phyloP scores from a whole-genome alignment of 2,888 invertebrate genomes.

The Trachelus tabidus region DNA sequence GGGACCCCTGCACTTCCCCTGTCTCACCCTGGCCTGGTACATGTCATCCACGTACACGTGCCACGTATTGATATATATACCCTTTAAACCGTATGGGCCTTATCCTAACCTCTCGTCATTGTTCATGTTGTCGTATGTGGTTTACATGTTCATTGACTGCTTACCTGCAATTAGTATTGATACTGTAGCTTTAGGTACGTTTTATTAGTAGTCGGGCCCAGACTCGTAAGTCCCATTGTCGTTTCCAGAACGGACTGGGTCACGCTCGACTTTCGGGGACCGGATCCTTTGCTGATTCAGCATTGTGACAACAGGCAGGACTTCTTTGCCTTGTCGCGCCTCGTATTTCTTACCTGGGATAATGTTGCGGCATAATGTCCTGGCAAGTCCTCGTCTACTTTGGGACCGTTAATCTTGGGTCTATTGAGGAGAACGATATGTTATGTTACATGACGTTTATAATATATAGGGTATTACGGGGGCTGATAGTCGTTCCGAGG shows the following conservation, averaged over 20 bases:
- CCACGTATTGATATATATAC: neutral
- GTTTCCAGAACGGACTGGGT: neutral
- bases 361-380: neutral
- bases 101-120: neutral
- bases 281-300: neutral
- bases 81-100: neutral
- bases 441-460: neutral
- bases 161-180: neutral
- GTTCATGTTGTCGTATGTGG: neutral
- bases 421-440: neutral
- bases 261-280: neutral
- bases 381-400: neutral
- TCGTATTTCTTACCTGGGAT: neutral
- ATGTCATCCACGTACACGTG: neutral
- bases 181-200: neutral
- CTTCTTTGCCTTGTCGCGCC: neutral
- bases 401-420: neutral
- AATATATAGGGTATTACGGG: neutral
- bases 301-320: neutral
- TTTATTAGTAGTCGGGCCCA: neutral
- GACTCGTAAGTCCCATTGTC: neutral
- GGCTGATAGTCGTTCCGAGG: neutral
- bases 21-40: neutral
- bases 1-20: neutral
- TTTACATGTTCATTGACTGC: neutral